Base-by-base conservation (phyloP, 1,140 invertebrate species). In the Schlechtendalia chinensis region DNA sequence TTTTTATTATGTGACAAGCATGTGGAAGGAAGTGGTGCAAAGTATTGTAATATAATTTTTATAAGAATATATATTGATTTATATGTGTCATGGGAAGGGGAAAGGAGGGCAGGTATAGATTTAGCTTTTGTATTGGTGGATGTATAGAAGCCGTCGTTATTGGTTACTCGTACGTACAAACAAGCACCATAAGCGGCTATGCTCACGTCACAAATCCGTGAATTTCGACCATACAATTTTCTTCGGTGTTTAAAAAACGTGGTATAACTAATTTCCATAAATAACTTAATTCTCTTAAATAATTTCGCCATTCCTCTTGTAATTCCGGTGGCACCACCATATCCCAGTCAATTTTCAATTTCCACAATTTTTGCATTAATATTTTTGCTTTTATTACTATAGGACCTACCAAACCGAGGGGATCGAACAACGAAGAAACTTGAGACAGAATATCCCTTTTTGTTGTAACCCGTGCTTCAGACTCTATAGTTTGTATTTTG, bases 131-230 rank as follows among this genome's bases (percentile, higher is more conserved):
- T n/a, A n/a, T n/a, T n/a, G n/a, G n/a, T n/a, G n/a, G n/a, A n/a
- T n/a, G n/a, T n/a, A n/a, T n/a, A n/a, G n/a, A n/a, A 14, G 27
- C 61, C 72, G n/a, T n/a, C 11, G 3, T 29, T 58, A 24, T 75
- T 11, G 54, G 67, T 72, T 1, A 8, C 29, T 12, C 82, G 53
- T 5, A 82, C 67, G 81, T 84, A 85, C 29, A 83, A 74, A 74
- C 83, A 84, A 1, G 83, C 83, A 3, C 83, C 84, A 27, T 84
- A 84, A 27, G 83, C 83, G n/a, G n/a, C n/a, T n/a, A n/a, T n/a
- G n/a, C n/a, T n/a, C 4, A 84, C 82, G 82, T 85, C 59, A 80
- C 81, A 67, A 85, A 85, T 5, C 82, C 82, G 69, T 85, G 84
- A 10, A 84, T 24, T 81, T 85, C 82, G 22, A 82, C 16, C 16